Evolutionary conservation across 2,888 invertebrate species (phyloP).

Genomic region (Sisyra terminalis): DNA sequence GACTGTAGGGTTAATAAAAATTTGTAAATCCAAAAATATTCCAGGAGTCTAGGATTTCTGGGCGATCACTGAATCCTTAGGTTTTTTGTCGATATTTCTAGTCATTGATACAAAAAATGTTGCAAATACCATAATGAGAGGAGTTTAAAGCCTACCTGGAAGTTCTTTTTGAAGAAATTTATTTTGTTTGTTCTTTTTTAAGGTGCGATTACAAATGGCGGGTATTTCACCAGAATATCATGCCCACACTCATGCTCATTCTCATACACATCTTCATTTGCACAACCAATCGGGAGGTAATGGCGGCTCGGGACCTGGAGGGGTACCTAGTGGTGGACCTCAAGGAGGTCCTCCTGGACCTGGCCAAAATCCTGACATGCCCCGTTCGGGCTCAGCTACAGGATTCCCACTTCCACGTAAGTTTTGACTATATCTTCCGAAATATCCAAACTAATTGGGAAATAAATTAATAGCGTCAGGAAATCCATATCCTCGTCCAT

Average conservation of each 20-base stretch:
- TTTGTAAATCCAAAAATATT: too few species aligned
- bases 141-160: not conserved
- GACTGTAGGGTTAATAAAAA: too few species aligned
- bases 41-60: too few species aligned
- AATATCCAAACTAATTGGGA: not conserved
- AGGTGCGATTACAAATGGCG: constrained; percentile 76
- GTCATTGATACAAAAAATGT: too few species aligned
- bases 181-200: constrained; percentile 10
- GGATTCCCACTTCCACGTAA: constrained; percentile 30
- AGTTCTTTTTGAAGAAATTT: not conserved
- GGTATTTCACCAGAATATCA: constrained; percentile 79
- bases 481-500: constrained; percentile 41
- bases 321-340: not conserved
- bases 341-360: not conserved
- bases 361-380: constrained; percentile 7
- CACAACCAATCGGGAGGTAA: constrained; percentile 36
- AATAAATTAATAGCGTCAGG: constrained; percentile 26
- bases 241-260: constrained; percentile 84
- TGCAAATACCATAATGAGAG: not conserved
- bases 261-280: constrained; percentile 80
- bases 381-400: constrained; percentile 20
- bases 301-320: constrained; percentile 38
- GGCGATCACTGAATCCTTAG: too few species aligned
- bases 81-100: too few species aligned
- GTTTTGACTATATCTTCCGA: too few species aligned